These are phyloP conservation scores for Tholera decimalis DNA, from an alignment of 2,888 invertebrate species.

Conservation along the genomic window DNA sequence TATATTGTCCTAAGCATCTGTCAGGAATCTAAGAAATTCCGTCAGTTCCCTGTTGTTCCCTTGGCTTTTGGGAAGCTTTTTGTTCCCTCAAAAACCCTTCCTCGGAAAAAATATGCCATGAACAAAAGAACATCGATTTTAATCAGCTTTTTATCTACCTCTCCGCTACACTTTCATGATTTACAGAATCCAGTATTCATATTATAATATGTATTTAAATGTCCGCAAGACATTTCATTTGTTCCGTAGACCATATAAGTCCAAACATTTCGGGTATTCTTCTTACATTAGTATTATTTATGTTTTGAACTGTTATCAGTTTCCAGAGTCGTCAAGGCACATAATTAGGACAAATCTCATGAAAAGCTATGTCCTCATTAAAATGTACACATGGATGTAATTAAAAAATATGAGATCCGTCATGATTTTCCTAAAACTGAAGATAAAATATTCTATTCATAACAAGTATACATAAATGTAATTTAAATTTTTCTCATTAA, in stretches of 20 bases:
- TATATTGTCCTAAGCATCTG: constrained; percentile 57
- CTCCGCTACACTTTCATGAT: background rate
- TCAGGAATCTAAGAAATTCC: constrained; percentile 59
- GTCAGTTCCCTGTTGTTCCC: constrained; percentile 29
- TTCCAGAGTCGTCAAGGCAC: background rate
- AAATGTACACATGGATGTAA: too few relatives aligned
- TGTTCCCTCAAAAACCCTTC: constrained; percentile 28
- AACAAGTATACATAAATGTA: background rate
- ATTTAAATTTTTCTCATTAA: constrained; percentile 29
- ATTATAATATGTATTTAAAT: too few relatives aligned
- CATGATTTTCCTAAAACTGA: background rate
- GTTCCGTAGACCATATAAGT: background rate
- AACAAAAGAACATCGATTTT: constrained; percentile 20
- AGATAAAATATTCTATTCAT: background rate
- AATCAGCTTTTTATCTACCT: constrained; percentile 20
- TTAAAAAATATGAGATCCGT: too few relatives aligned
- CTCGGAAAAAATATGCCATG: constrained; percentile 12
- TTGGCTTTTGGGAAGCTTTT: constrained; percentile 7
- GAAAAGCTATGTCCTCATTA: too few relatives aligned
- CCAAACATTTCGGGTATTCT: too few relatives aligned
- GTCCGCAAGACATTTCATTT: background rate
- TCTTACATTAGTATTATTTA: too few relatives aligned
- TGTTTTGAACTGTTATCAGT: background rate
- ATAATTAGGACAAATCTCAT: background rate
- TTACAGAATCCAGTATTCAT: too few relatives aligned